Evolutionary conservation across 2,113 vertebrate species (phyloP), one percentile per base, ranked within the genome.

Genomic region (Lagopus leucura): DNA sequence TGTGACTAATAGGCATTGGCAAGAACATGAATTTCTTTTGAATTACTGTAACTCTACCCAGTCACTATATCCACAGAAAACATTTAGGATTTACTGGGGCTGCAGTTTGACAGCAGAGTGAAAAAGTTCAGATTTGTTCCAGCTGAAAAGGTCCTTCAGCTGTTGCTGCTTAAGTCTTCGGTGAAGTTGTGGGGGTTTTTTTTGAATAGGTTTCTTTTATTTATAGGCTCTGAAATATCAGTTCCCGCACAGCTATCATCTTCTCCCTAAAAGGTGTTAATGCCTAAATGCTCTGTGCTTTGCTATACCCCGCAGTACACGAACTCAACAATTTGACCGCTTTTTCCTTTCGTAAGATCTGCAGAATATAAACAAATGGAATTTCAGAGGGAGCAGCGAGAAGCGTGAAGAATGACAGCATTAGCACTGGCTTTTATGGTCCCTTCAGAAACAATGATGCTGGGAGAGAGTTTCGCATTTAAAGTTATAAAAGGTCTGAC

Each of bases 51-150:
- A 82, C 78, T 94, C 95, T 78, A 91, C 79, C 74, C 92, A 91
- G 89, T 75, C 57, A 86, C 95, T 93, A 95, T 96, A 96, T 88
- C 93, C 92, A 96, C 77, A 93, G 90, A 94, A 95, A 92, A 94
- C 95, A 94, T 76, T 95, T 90, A 94, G 93, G 91, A 95, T 97
- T 95, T 93, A 92, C 84, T 73, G 45, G 90, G 88, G 88, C 86
- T 94, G 84, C 54, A 94, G 74, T 34, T 11, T 92, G 95, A 96
- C 95, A 92, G 86, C 52, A 88, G 85, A 88, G 88, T 85, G 90
- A 57, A 73, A 54, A 92, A 91, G 70, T 91, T 93, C 89, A 89
- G 95, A 95, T 96, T 96, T 95, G 95, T 97, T 97, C 95, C 92
- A 82, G 91, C 4, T 94, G 85, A 96, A 88, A 95, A 91, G 69